These are phyloP conservation scores for Zhengitettix transpicula DNA, from an alignment of 2,888 invertebrate species.

Conservation along the genomic window DNA sequence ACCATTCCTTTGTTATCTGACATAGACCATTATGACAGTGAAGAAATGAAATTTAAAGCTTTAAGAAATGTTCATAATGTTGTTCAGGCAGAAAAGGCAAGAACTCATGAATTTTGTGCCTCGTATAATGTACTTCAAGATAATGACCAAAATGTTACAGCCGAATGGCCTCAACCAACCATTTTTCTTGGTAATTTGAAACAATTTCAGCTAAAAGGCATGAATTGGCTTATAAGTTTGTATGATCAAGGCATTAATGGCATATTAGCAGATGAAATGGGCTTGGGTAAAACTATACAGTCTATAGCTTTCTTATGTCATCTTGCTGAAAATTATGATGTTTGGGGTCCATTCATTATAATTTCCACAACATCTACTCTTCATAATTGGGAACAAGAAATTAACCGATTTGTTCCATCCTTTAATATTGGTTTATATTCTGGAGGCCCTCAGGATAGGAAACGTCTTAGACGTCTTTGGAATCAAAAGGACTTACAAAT, in stretches of 20 bases:
- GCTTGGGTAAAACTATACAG: slow-evolving; percentile 91
- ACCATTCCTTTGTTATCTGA: slow-evolving; percentile 50
- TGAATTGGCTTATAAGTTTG: slow-evolving; percentile 91
- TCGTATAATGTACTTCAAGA: slow-evolving; percentile 18
- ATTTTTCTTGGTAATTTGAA: slow-evolving; percentile 83
- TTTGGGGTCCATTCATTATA: slow-evolving; percentile 95
- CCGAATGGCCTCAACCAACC: slow-evolving; percentile 67
- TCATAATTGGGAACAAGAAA: slow-evolving; percentile 96
- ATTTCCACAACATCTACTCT: slow-evolving; percentile 91
- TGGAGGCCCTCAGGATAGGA: slow-evolving; percentile 58
- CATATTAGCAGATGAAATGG: slow-evolving; percentile 93
- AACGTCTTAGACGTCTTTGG: slow-evolving; percentile 87
- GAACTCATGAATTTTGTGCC: slow-evolving; percentile 48
- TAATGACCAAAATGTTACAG: slow-evolving; percentile 24
- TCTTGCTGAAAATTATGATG: slow-evolving; percentile 67
- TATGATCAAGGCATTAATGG: slow-evolving; percentile 93
- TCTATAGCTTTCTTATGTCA: slow-evolving; percentile 90
- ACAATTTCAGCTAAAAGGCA: slow-evolving; percentile 85
- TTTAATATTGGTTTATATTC: slow-evolving; percentile 77
- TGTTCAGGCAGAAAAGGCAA: slow-evolving; percentile 54
- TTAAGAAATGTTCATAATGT: slow-evolving; percentile 73
- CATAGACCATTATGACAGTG: slow-evolving; percentile 72
- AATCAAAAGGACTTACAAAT: slow-evolving; percentile 83
- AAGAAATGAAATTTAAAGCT: slow-evolving; percentile 63
- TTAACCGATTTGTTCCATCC: slow-evolving; percentile 77